Evolutionary conservation across 2,888 invertebrate species (phyloP).

Genomic region (Keiferia lycopersicella): DNA sequence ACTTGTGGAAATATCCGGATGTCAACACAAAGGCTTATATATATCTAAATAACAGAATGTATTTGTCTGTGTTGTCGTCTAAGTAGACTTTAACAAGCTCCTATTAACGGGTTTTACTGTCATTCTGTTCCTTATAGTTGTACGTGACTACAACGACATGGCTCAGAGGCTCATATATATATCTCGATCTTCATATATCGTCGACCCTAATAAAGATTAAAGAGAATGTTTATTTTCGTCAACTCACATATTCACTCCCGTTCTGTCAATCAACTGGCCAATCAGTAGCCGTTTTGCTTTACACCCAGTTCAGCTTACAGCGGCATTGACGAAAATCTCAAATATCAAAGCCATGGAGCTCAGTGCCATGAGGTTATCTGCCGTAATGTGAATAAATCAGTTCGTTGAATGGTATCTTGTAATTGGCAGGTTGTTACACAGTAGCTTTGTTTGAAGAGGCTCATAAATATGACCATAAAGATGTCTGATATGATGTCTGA

Average conservation of each 20-base stretch:
- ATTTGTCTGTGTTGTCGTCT: not conserved
- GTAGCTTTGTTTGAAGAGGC: constrained; percentile 8
- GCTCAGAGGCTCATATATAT: not conserved
- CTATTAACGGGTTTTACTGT: constrained; percentile 9
- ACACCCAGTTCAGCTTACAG: constrained; percentile 28
- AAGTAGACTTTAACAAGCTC: not conserved
- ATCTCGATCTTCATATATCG: not conserved
- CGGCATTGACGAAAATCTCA: constrained; percentile 51
- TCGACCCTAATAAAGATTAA: constrained; percentile 22
- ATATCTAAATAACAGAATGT: not conserved
- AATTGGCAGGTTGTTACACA: not conserved
- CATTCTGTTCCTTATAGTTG: constrained; percentile 9
- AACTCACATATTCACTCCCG: constrained; percentile 24
- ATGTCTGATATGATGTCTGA: not conserved
- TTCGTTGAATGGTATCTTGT: constrained; percentile 2
- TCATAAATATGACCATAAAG: constrained; percentile 7
- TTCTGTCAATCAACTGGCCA: constrained; percentile 29
- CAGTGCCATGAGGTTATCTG: constrained; percentile 15
- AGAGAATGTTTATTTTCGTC: constrained; percentile 25
- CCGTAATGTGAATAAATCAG: constrained; percentile 14
- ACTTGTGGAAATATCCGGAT: not conserved
- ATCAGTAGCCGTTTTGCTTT: constrained; percentile 24
- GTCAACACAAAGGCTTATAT: not conserved
- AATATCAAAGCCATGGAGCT: constrained; percentile 46
- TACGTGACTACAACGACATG: constrained; percentile 11